These are phyloP conservation scores for Grus americana DNA, from an alignment of 2,113 vertebrate species.

Conservation along the genomic window DNA sequence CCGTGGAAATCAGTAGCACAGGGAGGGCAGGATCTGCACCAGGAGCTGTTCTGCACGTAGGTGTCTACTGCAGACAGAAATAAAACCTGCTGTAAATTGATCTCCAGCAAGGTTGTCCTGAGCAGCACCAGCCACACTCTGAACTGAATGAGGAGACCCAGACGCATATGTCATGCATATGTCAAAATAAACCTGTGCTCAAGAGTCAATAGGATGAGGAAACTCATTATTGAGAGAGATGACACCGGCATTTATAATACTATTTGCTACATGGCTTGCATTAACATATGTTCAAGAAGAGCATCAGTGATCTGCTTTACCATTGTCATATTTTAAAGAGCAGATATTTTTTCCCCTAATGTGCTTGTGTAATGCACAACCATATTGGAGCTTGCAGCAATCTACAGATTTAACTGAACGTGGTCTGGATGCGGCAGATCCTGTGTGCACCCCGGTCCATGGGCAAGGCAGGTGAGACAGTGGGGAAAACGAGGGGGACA, in stretches of 20 bases:
- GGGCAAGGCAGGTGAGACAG: neutral
- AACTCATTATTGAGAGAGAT: neutral
- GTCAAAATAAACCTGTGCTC: neutral
- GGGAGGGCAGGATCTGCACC: neutral
- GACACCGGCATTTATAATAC: neutral
- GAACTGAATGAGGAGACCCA: neutral
- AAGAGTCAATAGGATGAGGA: neutral
- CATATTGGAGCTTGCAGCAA: neutral
- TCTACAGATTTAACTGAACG: neutral
- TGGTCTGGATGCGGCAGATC: neutral
- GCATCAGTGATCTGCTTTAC: neutral
- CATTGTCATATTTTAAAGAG: neutral
- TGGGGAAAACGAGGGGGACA: neutral
- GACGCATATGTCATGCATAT: accelerated
- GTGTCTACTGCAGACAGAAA: neutral
- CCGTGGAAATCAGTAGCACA: neutral
- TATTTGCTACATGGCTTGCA: neutral
- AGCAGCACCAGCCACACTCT: neutral
- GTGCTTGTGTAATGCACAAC: neutral
- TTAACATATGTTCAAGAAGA: neutral
- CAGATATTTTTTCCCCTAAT: neutral
- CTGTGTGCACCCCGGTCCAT: accelerated
- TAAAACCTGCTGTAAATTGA: neutral
- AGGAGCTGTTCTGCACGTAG: neutral
- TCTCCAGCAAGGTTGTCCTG: neutral